Evolutionary conservation across 2,797 vertebrate species (phyloP), one percentile per base, ranked within the genome.

Genomic region (Enteromius fasciolatus): DNA sequence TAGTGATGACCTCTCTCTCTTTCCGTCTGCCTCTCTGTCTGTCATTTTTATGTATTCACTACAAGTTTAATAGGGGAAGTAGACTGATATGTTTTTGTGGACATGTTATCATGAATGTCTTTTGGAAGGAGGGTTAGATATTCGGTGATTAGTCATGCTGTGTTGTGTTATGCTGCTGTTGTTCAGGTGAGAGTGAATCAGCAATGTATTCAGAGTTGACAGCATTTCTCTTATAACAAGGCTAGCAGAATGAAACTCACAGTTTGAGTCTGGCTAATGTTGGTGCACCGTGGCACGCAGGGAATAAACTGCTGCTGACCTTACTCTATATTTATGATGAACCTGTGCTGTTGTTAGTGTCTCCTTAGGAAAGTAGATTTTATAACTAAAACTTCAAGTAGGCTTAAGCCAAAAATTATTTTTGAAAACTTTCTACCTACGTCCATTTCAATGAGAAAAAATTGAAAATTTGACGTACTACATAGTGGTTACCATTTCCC

Each of bases 121-220:
- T 77, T 61, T 39, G 78, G 81, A 86, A 44, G 73, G 57, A 57
- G 25, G 81, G 69, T 79, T 80, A 67, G 68, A 80, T 83, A 83
- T 76, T 78, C 25, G 63, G 41, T 79, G 84, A 83, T 85, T 85
- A 85, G 84, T 83, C 76, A 85, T 70, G 81, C 66, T 76, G 70
- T 75, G 50, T 74, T 54, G 69, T 86, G 76, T 81, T 54, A 46
- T 80, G 63, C 50, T 79, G 84, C 48, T 70, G 78, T 79, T 78
- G 63, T 83, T 67, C 81, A 80, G 84, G 85, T 83, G 85, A 86
- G 81, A 64, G 66, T 78, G 76, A 83, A 79, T 74, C 84, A 74
- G 54, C 81, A 59, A 79, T 82, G 66, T 72, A 64, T 83, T 80
- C 69, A 33, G 77, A 69, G 76, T 75, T 84, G 83, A 80, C 77